Evolutionary conservation across 2,888 invertebrate species (phyloP), one percentile per base, ranked within the genome.

Genomic region (Acleris emargana): DNA sequence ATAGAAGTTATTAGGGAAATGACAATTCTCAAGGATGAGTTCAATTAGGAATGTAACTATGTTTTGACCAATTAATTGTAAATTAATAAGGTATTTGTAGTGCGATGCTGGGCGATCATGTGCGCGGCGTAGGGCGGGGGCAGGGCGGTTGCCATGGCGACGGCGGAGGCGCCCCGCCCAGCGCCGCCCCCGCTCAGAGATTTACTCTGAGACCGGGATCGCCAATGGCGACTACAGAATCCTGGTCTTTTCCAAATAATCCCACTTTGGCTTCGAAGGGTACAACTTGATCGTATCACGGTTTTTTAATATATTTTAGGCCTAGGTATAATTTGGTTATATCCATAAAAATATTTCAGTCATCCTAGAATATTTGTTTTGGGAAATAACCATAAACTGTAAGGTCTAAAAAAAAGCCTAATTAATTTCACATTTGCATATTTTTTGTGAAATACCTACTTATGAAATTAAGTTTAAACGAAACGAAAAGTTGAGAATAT

Each of bases 121-220:
- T 68, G 62, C 62, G 68, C 61, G 68, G 55, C 17, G 59, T 51
- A 69, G 74, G 70, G 75, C 64, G 69, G 76, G 76, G 75, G 77
- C 78, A 78, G 80, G 81, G 82, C 82, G 83, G 89, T 91, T 84
- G 81, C 85, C 80, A 86, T 89, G 83, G 81, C 79, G 74, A 91
- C 87, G 78, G 83, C 82, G 85, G 78, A 83, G 83, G 82, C 80
- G 86, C 88, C 87, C 88, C 88, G 86, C 87, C 88, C 87, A 85
- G 73, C 73, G 68, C 75, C 77, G 74, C 82, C 80, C 80, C 76
- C 79, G 76, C 76, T 77, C 78, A 77, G 80, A 83, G 81, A 82
- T 81, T 83, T 81, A 82, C 83, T 85, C 77, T 74, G 80, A 71
- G 71, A 69, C 77, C 77, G 73, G 74, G 79, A 76, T 83, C 78